Evolutionary conservation across 2,888 invertebrate species (phyloP), one percentile per base, ranked within the genome.

Genomic region (Carcina quercana): DNA sequence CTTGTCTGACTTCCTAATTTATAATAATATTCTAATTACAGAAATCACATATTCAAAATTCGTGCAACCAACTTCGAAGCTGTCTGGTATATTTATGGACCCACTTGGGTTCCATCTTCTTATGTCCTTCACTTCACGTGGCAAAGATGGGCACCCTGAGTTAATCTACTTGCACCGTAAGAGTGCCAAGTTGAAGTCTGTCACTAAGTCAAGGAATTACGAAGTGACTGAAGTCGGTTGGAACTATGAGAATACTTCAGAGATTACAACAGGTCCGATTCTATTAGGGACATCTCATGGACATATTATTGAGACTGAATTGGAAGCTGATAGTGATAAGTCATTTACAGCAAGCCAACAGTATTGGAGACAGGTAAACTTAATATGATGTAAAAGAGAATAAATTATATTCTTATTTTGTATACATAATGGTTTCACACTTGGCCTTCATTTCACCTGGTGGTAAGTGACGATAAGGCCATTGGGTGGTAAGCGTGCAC

Each of bases 191-290:
- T 85, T 91, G 6, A 92, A 92, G 53, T 87, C 70, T 4, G 73
- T 85, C 0, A 68, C 59, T 15, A 91, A 91, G 65, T 89, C 89
- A 27, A 83, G 87, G 43, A 90, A 91, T 22, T 93, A 95, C 65
- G 92, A 94, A 60, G 90, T 98, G 13, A 96, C 96, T 0, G 92
- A 95, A 29, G 93, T 98, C 0, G 97, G 91, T 1, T 98, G 97
- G 93, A 96, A 94, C 67, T 87, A 87, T 46, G 86, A 87, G 35
- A 91, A 92, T 45, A 87, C 86, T 2, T 90, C 88, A 0, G 89
- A 90, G 37, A 71, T 63, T 1, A 86, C 89, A 1, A 95, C 96
- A 0, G 94, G 94, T 1, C 89, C 94, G 0, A 95, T 98, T 50
- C 76, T 98, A 22, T 63, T 97, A 25, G 97, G 97, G 4, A 97